phyloP scores from a whole-genome alignment of 2,113 vertebrate species.

The Erinaceus europaeus region DNA sequence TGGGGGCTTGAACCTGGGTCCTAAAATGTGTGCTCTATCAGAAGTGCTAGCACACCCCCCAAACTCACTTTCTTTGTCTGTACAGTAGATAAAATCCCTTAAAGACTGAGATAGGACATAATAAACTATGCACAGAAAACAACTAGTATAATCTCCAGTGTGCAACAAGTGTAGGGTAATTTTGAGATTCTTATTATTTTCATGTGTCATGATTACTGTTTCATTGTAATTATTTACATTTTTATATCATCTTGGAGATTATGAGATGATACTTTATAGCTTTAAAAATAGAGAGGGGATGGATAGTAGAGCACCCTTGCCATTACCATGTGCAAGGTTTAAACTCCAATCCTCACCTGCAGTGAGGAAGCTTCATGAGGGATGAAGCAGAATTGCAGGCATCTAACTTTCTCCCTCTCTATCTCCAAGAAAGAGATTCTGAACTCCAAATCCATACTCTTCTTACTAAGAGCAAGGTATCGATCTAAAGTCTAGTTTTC shows the following conservation, averaged over 20 bases:
- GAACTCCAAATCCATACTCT: neutral
- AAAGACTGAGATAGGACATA: neutral
- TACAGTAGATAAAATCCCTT: neutral
- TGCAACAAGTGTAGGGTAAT: neutral
- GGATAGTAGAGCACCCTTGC: no score
- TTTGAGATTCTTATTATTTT: neutral
- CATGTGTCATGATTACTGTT: neutral
- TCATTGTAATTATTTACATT: neutral
- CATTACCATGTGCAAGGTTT: no score
- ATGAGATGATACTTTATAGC: neutral
- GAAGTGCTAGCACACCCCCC: no score
- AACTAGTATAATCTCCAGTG: neutral
- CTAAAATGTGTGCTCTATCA: no score
- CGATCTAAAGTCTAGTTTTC: neutral
- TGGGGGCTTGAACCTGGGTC: no score
- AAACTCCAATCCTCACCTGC: no score
- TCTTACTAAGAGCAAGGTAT: neutral
- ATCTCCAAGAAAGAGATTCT: neutral
- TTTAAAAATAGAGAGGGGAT: no score
- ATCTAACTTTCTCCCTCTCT: neutral
- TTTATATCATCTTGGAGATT: neutral
- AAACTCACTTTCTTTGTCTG: neutral
- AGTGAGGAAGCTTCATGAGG: no score
- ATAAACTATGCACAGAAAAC: neutral
- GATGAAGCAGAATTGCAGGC: no score